Base-by-base conservation (phyloP, 2,113 vertebrate genomes). In the Toxotes jaculatrix region DNA sequence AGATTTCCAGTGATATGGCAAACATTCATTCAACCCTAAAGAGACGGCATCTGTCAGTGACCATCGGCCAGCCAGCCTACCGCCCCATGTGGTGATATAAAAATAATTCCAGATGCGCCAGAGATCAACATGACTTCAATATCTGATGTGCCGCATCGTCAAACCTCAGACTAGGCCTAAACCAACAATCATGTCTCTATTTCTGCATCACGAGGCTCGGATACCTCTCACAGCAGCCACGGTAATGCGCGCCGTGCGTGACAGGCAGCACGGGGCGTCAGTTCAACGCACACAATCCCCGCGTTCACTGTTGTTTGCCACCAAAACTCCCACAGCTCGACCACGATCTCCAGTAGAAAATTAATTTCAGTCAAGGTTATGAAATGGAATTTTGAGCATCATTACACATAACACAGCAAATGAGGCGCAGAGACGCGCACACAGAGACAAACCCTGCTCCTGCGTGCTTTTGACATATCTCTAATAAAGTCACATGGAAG, bases 81-180 rank as follows among this genome's bases (percentile, higher is more conserved):
- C 21, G 27, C 47, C 14, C 79, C 73, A 73, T 84, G 79, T 61
- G 53, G 10, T n/a, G 1, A 63, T 10, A 19, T 6, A 11, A 32
- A 27, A 59, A 49, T 40, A 45, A 81, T 85, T 64, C 53, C 63
- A 81, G 51, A 63, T 87, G 87, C 74, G 80, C 64, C 88, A 82
- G 40, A 73, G 56, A 84, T 64, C 65, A 73, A 57, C 62, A 79
- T 19, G 80, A 63, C 64, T 61, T 60, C 72, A 73, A 64, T 47
- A 66, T 49, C 69, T 67, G 42, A 74, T 88, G 60, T 90, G 87
- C 84, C 77, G 61, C 88, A 88, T 62, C 51, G 57, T 69, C 17
- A 75, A 32, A 79, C 32, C 56, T 32, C 36, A 43, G 57, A 27
- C 43, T 7, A 40, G 38, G 38, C 38, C 38, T 68, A 45, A 27